Conservation (phyloP, 2,888 invertebrate species). For the Syrista parreyssii region DNA sequence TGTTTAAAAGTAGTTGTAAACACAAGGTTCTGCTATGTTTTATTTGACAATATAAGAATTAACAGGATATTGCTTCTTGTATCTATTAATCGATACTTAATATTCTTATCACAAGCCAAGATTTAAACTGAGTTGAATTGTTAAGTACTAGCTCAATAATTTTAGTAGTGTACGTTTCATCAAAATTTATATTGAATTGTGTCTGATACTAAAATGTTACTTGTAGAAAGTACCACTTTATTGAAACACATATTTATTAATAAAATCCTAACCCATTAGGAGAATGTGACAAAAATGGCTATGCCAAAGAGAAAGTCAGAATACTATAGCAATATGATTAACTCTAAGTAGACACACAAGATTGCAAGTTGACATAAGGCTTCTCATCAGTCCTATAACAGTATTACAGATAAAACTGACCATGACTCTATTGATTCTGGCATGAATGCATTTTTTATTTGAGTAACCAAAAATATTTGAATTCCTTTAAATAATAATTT, state of each 20-base stretch:
- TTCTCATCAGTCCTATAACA: constrained; percentile 42
- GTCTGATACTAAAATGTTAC: not conserved
- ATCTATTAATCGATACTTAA: too few species aligned
- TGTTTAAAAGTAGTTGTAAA: not conserved
- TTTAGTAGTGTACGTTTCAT: too few species aligned
- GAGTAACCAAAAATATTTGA: not conserved
- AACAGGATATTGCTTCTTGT: not conserved
- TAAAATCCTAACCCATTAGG: not conserved
- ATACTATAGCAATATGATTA: constrained; percentile 13
- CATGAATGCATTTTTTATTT: constrained; percentile 16
- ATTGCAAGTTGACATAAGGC: constrained; percentile 37
- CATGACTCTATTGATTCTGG: constrained; percentile 50
- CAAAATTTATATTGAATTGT: not conserved
- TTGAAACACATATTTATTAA: not conserved
- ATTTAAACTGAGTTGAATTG: too few species aligned
- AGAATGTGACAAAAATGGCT: not conserved
- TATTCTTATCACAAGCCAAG: too few species aligned
- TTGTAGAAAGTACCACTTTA: not conserved
- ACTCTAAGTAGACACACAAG: constrained; percentile 2
- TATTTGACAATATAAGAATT: not conserved
- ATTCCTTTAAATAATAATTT: not conserved
- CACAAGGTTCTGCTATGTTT: not conserved
- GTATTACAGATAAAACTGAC: constrained; percentile 43
- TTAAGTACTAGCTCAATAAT: too few species aligned
- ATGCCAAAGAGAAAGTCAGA: constrained; percentile 1